Percentiles rank a stretch among this genome's conserved stretches.
Evolutionary conservation across 2,113 vertebrate species (phyloP).

Genomic region (Cariama cristata): DNA sequence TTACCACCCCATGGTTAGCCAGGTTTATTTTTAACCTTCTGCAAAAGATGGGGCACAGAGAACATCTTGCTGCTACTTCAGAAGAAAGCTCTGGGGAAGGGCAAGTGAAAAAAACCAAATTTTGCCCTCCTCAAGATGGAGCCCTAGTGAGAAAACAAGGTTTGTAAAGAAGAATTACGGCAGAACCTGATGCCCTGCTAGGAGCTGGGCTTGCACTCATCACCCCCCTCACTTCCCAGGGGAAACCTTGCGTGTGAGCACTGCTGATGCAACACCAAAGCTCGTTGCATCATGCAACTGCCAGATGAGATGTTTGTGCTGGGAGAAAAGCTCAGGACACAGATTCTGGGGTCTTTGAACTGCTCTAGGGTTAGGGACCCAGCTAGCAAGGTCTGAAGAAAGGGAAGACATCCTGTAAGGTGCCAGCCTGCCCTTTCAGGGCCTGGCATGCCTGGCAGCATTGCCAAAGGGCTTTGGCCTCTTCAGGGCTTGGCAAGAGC

Average conservation of each 20-base stretch:
- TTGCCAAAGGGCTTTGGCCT: background rate
- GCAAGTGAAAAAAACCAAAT: background rate
- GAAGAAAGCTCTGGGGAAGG: background rate
- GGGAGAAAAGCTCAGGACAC: background rate
- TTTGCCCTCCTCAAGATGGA: background rate
- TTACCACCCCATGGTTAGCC: background rate
- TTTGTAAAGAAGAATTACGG: background rate
- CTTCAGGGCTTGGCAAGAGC: background rate
- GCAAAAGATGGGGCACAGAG: background rate
- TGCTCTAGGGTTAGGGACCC: background rate
- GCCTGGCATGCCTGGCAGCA: background rate
- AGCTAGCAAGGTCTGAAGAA: background rate
- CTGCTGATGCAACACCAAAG: slow-evolving; percentile 40
- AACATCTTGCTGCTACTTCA: background rate
- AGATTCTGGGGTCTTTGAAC: background rate
- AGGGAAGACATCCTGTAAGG: background rate
- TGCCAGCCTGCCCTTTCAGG: background rate
- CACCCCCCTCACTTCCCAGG: background rate
- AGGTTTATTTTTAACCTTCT: background rate
- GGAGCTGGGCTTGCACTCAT: background rate
- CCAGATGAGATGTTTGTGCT: background rate
- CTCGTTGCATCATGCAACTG: slow-evolving; percentile 13
- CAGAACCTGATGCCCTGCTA: background rate
- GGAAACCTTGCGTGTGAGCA: rapidly evolving
- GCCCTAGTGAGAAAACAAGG: background rate